phyloP scores from a whole-genome alignment of 1,140 invertebrate species.

The Musca domestica region DNA sequence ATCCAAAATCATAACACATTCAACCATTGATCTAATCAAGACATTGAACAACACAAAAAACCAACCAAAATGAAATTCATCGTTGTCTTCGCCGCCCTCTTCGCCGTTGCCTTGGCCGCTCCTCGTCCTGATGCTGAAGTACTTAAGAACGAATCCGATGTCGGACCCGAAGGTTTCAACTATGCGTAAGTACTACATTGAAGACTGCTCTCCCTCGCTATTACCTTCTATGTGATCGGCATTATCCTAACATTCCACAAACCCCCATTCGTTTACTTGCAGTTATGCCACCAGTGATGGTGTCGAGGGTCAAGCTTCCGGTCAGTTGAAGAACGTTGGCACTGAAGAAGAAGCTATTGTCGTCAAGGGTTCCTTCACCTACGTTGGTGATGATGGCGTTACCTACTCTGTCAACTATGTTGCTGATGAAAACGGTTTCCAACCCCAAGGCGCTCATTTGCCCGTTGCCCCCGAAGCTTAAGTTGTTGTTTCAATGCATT shows the following conservation, averaged over 20 bases:
- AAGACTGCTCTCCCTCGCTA: not conserved
- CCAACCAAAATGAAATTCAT: slow-evolving; percentile 31
- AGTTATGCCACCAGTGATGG: slow-evolving; percentile 62
- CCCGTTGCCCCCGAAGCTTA: slow-evolving; percentile 52
- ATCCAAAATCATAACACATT: too few relatives aligned
- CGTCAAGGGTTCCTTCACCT: slow-evolving; percentile 63
- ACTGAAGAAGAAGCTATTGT: slow-evolving; percentile 57
- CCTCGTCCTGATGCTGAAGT: slow-evolving; percentile 41
- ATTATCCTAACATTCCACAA: too few relatives aligned
- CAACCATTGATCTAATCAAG: too few relatives aligned
- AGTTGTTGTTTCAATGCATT: slow-evolving; percentile 12
- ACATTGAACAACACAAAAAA: not conserved
- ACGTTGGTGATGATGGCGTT: slow-evolving; percentile 66
- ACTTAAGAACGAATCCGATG: slow-evolving; percentile 30
- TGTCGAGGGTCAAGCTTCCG: slow-evolving; percentile 61
- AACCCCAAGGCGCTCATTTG: slow-evolving; percentile 62
- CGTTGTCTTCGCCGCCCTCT: slow-evolving; percentile 34
- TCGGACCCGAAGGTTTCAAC: slow-evolving; percentile 49
- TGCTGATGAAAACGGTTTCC: slow-evolving; percentile 77
- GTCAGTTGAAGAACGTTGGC: slow-evolving; percentile 61
- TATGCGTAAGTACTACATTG: slow-evolving; percentile 53
- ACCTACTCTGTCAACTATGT: slow-evolving; percentile 67
- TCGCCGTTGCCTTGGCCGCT: slow-evolving; percentile 42
- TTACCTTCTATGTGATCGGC: too few relatives aligned
- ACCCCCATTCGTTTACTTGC: slow-evolving; percentile 1